Base-by-base conservation (phyloP, 2,113 vertebrate species). In the Cathartes aura region DNA sequence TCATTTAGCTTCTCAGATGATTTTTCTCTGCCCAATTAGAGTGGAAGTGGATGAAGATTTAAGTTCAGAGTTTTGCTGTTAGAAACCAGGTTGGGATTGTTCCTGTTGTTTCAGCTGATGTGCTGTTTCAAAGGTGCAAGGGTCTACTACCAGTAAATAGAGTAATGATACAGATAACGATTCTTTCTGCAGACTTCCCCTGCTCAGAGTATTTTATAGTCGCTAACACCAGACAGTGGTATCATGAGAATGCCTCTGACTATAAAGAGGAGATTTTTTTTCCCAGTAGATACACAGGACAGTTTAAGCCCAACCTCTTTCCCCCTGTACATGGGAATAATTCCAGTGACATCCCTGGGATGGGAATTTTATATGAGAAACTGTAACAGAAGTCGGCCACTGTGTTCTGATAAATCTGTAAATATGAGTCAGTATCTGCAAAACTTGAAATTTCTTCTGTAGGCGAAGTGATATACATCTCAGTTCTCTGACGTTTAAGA, bases 1-100 rank as follows among this genome's bases (percentile, higher is more conserved):
- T 98, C 98, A 98, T 98, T 98, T 98, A 93, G 86, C 97, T 96
- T 97, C 98, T 98, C 95, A 96, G 98, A 98, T 98, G 98, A 98
- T 98, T 98, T 98, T 87, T 68, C 48, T 60, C 87, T 82, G 89
- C 78, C 67, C 42, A 52, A 48, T 82, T 94, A 86, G 12, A 74
- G 88, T 71, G n/a, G 64, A 92, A 98, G 87, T 50, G 87, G 62
- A 93, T 74, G 66, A 96, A 90, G 88, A 68, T 53, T 74, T 53
- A 32, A 93, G 76, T 85, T 96, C 74, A 85, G 84, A 66, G 71
- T 56, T 93, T 89, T 50, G 40, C 42, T 74, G n/a, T 64, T 80
- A 68, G 78, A 50, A 88, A 74, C 23, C 38, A 85, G 67, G 15
- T 58, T 62, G 82, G 30, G 55, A 30, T 62, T 8, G 16, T 40